phyloP scores from a whole-genome alignment of 2,113 vertebrate genomes.

The Alethe diademata region DNA sequence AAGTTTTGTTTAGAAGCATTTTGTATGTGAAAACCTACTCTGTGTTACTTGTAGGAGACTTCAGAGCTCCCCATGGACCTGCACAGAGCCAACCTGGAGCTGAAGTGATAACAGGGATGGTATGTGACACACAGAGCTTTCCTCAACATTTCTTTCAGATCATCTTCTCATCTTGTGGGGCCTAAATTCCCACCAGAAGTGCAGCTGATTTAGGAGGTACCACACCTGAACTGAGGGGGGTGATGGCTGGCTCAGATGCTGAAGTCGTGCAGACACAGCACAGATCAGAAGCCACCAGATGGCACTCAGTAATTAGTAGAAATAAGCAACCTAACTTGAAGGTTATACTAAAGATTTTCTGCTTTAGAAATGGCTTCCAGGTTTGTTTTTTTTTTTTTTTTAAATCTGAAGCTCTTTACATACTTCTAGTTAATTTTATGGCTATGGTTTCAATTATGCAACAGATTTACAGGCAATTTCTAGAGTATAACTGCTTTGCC shows the following conservation, averaged over 20 bases:
- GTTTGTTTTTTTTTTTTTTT: neutral
- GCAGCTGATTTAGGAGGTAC: neutral
- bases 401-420: neutral
- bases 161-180: neutral
- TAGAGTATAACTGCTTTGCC: neutral
- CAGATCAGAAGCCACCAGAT: slow-evolving; percentile 4
- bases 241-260: neutral
- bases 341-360: neutral
- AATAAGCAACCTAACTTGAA: neutral
- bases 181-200: neutral
- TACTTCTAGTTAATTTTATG: neutral
- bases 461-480: neutral
- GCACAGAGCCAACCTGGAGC: neutral
- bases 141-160: neutral
- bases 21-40: neutral
- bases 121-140: neutral
- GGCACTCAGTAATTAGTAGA: slow-evolving; percentile 27
- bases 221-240: neutral
- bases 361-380: neutral
- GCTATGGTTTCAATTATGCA: neutral
- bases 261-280: neutral
- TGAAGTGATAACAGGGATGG: neutral
- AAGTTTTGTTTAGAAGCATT: neutral
- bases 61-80: neutral
- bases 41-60: neutral